Evolutionary conservation across 2,113 vertebrate species (phyloP).

Genomic region (Thamnophis sirtalis): DNA sequence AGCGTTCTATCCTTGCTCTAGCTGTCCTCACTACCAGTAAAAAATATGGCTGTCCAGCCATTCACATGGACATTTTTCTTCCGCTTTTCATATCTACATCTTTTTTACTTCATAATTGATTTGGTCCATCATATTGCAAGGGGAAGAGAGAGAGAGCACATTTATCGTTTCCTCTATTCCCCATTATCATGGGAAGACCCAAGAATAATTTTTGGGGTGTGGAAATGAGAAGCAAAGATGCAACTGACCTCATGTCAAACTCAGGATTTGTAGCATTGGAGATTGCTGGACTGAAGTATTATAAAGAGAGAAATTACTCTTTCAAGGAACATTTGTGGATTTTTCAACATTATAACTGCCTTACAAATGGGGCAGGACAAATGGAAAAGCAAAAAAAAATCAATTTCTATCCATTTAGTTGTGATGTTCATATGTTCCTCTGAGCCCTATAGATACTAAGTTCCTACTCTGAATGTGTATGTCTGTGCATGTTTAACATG

Average conservation of each 20-base stretch:
- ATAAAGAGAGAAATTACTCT: not conserved
- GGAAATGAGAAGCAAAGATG: too few species aligned
- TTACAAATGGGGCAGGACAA: not conserved
- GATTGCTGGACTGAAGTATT: not conserved
- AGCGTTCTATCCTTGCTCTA: not conserved
- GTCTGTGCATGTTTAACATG: not conserved
- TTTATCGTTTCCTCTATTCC: not conserved
- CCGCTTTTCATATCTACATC: not conserved
- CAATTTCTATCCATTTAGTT: not conserved
- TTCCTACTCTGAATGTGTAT: not conserved
- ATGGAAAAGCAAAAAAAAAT: not conserved
- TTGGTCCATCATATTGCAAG: not conserved
- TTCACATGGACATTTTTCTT: not conserved
- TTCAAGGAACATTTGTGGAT: not conserved
- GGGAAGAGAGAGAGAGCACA: not conserved
- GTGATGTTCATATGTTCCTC: not conserved
- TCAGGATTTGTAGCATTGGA: not conserved
- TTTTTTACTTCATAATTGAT: not conserved
- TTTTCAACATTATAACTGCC: not conserved
- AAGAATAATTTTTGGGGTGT: not conserved
- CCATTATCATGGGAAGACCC: not conserved
- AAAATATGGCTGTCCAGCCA: not conserved
- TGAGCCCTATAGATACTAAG: not conserved
- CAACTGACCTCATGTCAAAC: not conserved
- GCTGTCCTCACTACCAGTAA: not conserved